Base-by-base conservation (phyloP, 2,797 vertebrate genomes). In the Ataeniobius toweri region DNA sequence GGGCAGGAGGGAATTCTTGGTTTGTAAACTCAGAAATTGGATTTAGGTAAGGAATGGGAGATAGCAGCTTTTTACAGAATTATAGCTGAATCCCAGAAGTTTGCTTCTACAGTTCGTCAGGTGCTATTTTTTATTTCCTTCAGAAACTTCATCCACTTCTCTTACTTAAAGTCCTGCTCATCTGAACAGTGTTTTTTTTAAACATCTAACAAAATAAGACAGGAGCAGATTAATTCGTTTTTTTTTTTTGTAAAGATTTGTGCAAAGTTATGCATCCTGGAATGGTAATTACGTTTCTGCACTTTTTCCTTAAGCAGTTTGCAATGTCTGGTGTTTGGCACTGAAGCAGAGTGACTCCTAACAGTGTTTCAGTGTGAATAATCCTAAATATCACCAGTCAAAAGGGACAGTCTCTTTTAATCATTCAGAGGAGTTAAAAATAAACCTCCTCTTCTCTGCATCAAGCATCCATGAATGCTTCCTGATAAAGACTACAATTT, bases 61-160 rank as follows among this genome's bases (percentile, higher is more conserved):
- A 79, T 46, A 6, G 85, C 75, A 77, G 71, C 48, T 78, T 88
- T 44, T 80, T 72, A 71, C 79, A 79, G 81, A 84, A 61, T 3
- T 24, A 84, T 72, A 69, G n/a, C 53, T 83, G 73, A 82, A 77
- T 80, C 73, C 71, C 63, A 67, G 55, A 26, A 59, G 61, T 3
- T 51, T 80, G 80, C 80, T 80, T 76, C 13, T 56, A 80, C 71
- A 28, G n/a, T 84, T 74, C 36, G 12, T 81, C 50, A 70, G 83
- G 82, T 88, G 80, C 84, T 83, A 68, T 77, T 83, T 6, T 82
- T 73, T 0, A 16, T 73, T 72, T 22, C 20, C 3, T 41, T 80
- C 24, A 58, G 65, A 50, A 69, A 58, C 22, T 24, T 9, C 26
- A 51, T 1, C 31, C 61, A 50, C n/a, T 56, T 55, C 0, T 50